phyloP scores from a whole-genome alignment of 2,797 vertebrate genomes.

The Channa striata region DNA sequence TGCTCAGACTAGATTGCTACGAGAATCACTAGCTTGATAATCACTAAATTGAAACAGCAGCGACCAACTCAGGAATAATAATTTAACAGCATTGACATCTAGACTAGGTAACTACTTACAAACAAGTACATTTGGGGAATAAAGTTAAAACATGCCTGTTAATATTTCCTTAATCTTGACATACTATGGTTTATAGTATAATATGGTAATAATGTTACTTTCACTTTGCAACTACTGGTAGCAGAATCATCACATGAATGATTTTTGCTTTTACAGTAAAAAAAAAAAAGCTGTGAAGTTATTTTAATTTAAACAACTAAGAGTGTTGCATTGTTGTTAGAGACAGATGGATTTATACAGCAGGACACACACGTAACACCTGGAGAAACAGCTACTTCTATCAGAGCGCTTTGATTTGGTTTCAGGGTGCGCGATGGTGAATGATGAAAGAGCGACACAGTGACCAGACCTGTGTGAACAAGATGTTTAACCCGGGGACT shows the following conservation, averaged over 20 bases:
- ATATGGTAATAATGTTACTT: too few relatives aligned
- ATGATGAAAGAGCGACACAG: constrained; percentile 32
- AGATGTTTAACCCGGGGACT: constrained; percentile 51
- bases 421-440: constrained; percentile 30
- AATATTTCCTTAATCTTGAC: too few relatives aligned
- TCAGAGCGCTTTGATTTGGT: constrained; percentile 10
- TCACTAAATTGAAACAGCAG: too few relatives aligned
- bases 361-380: constrained; percentile 9
- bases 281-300: neutral
- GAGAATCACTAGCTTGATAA: too few relatives aligned
- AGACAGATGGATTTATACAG: neutral
- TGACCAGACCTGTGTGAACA: constrained; percentile 44
- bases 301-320: fast-evolving
- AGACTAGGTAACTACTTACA: too few relatives aligned
- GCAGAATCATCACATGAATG: neutral
- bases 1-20: too few relatives aligned
- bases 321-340: neutral
- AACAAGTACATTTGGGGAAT: too few relatives aligned
- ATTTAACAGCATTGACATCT: too few relatives aligned
- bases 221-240: neutral
- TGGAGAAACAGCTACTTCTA: constrained; percentile 17
- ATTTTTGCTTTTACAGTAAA: neutral
- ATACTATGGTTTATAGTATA: too few relatives aligned
- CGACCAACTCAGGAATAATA: too few relatives aligned
- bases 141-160: too few relatives aligned